A percentile compares a stretch with the other conserved stretches of the same genome.
Conservation (phyloP, 2,113 vertebrate genomes). For the Panthera tigris region DNA sequence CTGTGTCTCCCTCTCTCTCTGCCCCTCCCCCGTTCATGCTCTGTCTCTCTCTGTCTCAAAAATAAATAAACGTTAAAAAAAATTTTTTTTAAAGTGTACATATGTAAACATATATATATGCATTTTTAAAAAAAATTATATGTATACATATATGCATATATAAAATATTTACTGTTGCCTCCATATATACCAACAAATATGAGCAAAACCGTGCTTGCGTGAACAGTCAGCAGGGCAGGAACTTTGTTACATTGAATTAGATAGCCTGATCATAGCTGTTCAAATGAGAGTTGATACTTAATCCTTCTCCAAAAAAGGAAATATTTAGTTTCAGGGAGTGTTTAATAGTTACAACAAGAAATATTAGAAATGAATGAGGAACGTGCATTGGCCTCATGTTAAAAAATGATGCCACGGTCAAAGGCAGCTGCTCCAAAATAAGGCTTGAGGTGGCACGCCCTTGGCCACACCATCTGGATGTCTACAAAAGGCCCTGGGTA, state of each 20-base stretch:
- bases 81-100: not conserved
- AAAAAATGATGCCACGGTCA: not conserved
- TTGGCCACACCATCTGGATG: rapidly evolving
- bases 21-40: too few species aligned
- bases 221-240: not conserved
- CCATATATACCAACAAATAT: not conserved
- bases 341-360: conserved; percentile 30
- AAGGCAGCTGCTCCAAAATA: not conserved
- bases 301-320: conserved; percentile 64
- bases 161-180: conserved; percentile 1
- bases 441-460: rapidly evolving
- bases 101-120: not conserved
- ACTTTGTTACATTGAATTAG: not conserved
- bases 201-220: not conserved
- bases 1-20: too few species aligned
- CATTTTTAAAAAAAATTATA: not conserved
- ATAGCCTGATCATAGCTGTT: not conserved
- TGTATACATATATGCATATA: not conserved
- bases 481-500: not conserved
- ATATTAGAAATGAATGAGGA: not conserved
- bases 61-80: not conserved
- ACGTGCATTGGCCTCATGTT: not conserved
- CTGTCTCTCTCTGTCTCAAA: too few species aligned
- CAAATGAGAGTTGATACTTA: conserved; percentile 23
- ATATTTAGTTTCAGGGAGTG: conserved; percentile 28